phyloP scores from a whole-genome alignment of 2,888 invertebrate genomes.

The Autographa gamma region DNA sequence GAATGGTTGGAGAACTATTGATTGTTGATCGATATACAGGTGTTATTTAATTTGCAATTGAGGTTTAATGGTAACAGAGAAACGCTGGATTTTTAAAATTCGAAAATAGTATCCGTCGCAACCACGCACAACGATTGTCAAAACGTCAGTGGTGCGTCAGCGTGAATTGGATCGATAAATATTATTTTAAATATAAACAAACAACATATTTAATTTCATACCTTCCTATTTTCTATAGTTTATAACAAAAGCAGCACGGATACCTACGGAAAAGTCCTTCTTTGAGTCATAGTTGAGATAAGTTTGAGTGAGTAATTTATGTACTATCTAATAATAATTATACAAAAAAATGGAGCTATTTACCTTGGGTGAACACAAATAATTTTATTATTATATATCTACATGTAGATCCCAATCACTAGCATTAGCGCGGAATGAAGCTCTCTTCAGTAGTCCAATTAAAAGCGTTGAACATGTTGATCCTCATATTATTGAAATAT shows the following conservation, averaged over 20 bases:
- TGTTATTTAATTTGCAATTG: neutral
- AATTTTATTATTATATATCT: too few species aligned
- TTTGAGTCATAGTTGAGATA: neutral
- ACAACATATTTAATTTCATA: constrained; percentile 4
- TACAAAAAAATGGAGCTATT: too few species aligned
- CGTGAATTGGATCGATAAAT: neutral
- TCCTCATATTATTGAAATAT: neutral
- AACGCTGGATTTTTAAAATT: neutral
- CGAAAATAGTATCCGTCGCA: neutral
- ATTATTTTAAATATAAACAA: neutral
- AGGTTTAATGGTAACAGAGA: neutral
- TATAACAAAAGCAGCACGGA: neutral
- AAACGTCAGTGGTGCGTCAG: constrained; percentile 3
- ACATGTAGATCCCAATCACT: too few species aligned
- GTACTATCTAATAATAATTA: too few species aligned
- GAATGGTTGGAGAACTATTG: too few species aligned
- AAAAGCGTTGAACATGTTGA: too few species aligned
- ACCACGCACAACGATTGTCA: neutral
- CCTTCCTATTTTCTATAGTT: neutral
- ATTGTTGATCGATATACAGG: too few species aligned
- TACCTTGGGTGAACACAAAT: too few species aligned
- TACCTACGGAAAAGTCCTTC: neutral
- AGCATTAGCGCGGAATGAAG: too few species aligned
- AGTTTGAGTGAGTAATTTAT: neutral
- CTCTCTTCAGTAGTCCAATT: neutral